These are phyloP conservation scores for Troides helena DNA, from an alignment of 2,888 invertebrate genomes.

Conservation along the genomic window DNA sequence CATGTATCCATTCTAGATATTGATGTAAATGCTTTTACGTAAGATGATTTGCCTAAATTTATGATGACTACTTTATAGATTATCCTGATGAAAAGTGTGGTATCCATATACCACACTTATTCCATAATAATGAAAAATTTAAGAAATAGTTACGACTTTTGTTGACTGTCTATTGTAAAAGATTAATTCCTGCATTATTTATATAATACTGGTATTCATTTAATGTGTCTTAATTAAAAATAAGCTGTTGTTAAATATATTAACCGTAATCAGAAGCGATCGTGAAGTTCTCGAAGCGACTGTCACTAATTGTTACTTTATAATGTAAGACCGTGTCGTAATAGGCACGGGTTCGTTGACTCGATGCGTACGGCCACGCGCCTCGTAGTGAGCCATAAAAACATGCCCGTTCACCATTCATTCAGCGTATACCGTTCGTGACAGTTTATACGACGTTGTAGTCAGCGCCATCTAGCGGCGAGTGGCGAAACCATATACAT, in stretches of 20 bases:
- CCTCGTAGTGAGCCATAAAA: constrained; percentile 58
- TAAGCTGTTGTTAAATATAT: constrained; percentile 9
- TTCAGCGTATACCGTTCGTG: constrained; percentile 49
- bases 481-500: constrained; percentile 58
- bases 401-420: constrained; percentile 65
- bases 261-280: constrained; percentile 25
- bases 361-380: constrained; percentile 60
- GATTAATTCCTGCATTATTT: too few species aligned
- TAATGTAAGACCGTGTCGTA: constrained; percentile 42
- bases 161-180: too few species aligned
- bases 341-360: constrained; percentile 68
- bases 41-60: too few species aligned
- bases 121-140: too few species aligned
- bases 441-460: constrained; percentile 49
- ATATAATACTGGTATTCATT: neutral
- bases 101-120: too few species aligned
- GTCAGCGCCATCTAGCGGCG: constrained; percentile 64
- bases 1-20: too few species aligned
- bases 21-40: too few species aligned
- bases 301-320: constrained; percentile 31
- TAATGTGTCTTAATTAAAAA: neutral
- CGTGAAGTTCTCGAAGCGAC: constrained; percentile 25
- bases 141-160: too few species aligned
- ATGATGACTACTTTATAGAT: too few species aligned
- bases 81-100: too few species aligned